These are phyloP conservation scores for Phalacrocorax aristotelis DNA, from an alignment of 2,113 vertebrate species.

Conservation along the genomic window DNA sequence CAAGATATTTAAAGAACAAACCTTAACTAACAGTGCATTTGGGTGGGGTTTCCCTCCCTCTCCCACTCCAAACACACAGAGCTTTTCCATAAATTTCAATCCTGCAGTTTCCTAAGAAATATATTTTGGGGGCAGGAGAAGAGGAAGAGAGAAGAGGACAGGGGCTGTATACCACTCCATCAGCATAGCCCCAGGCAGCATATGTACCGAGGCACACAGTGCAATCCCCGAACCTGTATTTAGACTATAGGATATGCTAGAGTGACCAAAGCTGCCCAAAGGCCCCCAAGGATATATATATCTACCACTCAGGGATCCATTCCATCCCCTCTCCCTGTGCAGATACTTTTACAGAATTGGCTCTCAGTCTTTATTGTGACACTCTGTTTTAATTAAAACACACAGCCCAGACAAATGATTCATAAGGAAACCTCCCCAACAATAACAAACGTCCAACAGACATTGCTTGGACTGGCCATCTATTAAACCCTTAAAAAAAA, in stretches of 20 bases:
- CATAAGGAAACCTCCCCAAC: background rate
- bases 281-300: background rate
- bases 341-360: background rate
- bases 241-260: fast-evolving
- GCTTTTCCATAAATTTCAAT: background rate
- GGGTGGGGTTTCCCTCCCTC: background rate
- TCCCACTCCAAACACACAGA: background rate
- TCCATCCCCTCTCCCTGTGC: background rate
- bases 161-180: background rate
- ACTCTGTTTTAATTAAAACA: conserved; percentile 10
- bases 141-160: background rate
- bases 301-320: background rate
- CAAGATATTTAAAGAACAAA: background rate
- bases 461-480: background rate
- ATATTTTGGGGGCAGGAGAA: background rate
- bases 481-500: background rate
- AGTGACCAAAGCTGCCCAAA: background rate
- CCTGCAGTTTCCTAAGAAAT: background rate
- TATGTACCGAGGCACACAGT: background rate
- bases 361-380: background rate
- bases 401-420: background rate
- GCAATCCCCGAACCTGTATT: background rate
- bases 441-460: background rate
- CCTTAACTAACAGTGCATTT: background rate
- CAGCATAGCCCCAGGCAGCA: background rate